Conservation (phyloP, 2,888 invertebrate genomes). For the Morpho helenor region DNA sequence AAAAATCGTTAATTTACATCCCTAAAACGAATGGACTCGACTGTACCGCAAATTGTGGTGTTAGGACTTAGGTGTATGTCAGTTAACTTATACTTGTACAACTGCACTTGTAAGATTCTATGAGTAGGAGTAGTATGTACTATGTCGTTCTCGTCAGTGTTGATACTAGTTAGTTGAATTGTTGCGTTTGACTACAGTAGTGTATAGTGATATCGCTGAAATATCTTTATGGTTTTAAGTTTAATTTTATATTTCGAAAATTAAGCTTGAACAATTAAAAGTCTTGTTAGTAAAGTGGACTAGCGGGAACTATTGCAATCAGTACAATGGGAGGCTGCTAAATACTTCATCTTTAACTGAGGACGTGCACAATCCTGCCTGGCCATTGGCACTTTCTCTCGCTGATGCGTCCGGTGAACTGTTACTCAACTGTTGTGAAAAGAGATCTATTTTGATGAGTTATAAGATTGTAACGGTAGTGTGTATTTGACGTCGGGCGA, state of each 20-base stretch:
- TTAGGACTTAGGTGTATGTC: too few relatives aligned
- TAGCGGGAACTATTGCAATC: background rate
- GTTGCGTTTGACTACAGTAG: background rate
- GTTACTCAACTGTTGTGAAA: constrained; percentile 66
- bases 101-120: too few relatives aligned
- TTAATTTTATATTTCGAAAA: background rate
- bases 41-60: too few relatives aligned
- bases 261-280: background rate
- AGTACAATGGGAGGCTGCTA: constrained; percentile 42
- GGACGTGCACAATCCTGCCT: constrained; percentile 43
- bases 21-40: too few relatives aligned
- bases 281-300: background rate
- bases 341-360: constrained; percentile 53
- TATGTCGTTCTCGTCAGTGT: background rate
- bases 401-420: constrained; percentile 55
- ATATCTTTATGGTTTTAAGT: background rate
- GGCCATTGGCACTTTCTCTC: constrained; percentile 67
- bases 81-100: too few relatives aligned
- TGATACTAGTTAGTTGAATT: background rate
- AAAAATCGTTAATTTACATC: too few relatives aligned
- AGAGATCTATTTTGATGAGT: constrained; percentile 46
- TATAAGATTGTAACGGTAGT: constrained; percentile 46
- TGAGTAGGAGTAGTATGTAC: background rate
- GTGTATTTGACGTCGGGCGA: constrained; percentile 46
- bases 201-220: background rate